phyloP scores from a whole-genome alignment of 2,888 invertebrate species.

The Cetonia aurata region DNA sequence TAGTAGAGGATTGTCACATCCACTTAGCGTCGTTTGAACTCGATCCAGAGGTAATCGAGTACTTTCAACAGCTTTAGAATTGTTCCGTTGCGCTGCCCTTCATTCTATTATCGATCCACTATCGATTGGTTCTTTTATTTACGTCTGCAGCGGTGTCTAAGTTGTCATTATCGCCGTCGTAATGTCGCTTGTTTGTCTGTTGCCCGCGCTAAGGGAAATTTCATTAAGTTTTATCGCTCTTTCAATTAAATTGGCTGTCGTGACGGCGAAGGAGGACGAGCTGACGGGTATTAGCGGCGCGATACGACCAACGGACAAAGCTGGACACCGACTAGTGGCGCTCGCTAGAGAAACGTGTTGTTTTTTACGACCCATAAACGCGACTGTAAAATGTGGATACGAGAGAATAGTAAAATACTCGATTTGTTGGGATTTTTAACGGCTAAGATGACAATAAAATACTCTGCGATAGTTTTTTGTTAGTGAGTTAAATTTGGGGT shows the following conservation, averaged over 20 bases:
- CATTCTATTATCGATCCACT: slow-evolving; percentile 1
- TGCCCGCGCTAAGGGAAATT: slow-evolving; percentile 4
- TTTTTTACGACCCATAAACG: slow-evolving; percentile 19
- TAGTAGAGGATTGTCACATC: no score
- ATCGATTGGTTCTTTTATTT: slow-evolving; percentile 6
- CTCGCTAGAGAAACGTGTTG: background rate
- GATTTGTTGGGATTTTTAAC: background rate
- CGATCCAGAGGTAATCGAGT: no score
- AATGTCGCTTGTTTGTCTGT: slow-evolving; percentile 12
- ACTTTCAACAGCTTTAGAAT: no score
- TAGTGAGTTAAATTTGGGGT: no score
- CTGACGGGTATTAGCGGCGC: background rate
- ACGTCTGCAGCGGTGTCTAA: background rate
- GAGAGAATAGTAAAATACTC: slow-evolving; percentile 8
- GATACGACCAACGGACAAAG: no score
- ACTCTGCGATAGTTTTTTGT: no score
- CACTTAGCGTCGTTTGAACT: no score
- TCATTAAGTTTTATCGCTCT: slow-evolving; percentile 12
- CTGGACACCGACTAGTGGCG: slow-evolving; percentile 3
- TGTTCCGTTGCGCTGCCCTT: no score
- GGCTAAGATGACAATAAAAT: background rate
- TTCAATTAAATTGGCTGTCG: slow-evolving; percentile 18
- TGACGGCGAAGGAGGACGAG: background rate
- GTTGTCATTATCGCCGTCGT: background rate
- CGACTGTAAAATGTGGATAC: slow-evolving; percentile 10